A percentile compares a stretch with the other conserved stretches of the same genome.
phyloP scores from a whole-genome alignment of 2,888 invertebrate genomes.

The Nemapogon koenigi region DNA sequence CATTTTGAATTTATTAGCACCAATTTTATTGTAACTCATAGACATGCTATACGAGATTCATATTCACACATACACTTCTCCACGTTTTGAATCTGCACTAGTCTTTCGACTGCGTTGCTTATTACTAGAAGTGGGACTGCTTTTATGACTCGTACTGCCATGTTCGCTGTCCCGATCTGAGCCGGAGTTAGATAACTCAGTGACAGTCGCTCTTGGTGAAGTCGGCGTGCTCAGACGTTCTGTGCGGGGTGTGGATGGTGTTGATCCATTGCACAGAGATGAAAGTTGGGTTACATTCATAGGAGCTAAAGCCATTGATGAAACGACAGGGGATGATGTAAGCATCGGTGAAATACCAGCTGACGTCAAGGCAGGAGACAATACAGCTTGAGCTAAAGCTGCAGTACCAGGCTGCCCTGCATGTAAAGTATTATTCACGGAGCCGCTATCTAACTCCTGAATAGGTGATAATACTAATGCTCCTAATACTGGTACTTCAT shows the following conservation, averaged over 20 bases:
- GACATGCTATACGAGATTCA: conserved; percentile 1
- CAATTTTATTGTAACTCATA: neutral
- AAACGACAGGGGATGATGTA: conserved; percentile 41
- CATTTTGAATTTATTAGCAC: conserved; percentile 6
- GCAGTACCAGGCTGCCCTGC: conserved; percentile 77
- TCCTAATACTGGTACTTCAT: conserved; percentile 76
- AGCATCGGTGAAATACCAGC: conserved; percentile 47
- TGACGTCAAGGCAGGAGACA: conserved; percentile 66
- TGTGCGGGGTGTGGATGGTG: conserved; percentile 48
- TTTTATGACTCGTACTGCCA: conserved; percentile 22
- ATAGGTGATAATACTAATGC: conserved; percentile 82
- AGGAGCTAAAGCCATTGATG: conserved; percentile 51
- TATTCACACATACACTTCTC: conserved; percentile 50
- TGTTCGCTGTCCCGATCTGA: conserved; percentile 41
- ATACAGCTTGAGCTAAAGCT: conserved; percentile 79
- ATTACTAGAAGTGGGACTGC: conserved; percentile 33
- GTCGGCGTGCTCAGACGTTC: conserved; percentile 25
- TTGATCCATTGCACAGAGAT: conserved; percentile 51
- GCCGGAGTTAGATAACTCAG: conserved; percentile 21
- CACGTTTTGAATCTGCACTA: conserved; percentile 34
- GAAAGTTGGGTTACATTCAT: conserved; percentile 69
- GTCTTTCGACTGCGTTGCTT: conserved; percentile 20
- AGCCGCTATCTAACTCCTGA: conserved; percentile 81
- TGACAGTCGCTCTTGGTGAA: conserved; percentile 28
- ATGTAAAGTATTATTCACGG: conserved; percentile 76